phyloP scores from a whole-genome alignment of 1,140 invertebrate species.

The Stegodyphus dumicola region DNA sequence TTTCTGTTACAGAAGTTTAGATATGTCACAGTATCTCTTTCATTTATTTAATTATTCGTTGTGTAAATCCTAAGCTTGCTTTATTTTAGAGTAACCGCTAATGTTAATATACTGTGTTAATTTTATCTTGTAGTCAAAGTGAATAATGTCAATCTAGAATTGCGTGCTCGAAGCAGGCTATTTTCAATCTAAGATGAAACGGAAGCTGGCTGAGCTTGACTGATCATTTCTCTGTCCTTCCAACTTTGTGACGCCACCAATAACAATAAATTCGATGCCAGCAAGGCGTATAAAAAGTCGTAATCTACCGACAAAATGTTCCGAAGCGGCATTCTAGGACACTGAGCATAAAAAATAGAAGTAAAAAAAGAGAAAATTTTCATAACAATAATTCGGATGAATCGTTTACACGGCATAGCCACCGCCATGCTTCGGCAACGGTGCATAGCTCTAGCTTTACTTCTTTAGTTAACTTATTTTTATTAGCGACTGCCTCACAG shows the following conservation, averaged over 20 bases:
- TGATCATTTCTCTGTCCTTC: too few species aligned
- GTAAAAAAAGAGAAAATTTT: not conserved
- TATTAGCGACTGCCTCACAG: not conserved
- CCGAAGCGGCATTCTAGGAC: conserved; percentile 5
- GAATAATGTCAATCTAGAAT: too few species aligned
- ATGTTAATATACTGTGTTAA: too few species aligned
- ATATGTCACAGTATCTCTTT: too few species aligned
- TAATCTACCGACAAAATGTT: conserved; percentile 13
- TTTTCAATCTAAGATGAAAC: too few species aligned
- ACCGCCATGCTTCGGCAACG: not conserved
- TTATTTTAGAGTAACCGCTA: too few species aligned
- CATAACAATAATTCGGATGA: conserved; percentile 14
- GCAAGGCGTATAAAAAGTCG: not conserved
- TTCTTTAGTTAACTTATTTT: not conserved
- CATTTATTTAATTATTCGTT: too few species aligned
- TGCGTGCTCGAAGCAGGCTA: too few species aligned
- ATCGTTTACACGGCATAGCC: conserved; percentile 8
- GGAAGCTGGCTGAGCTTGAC: too few species aligned
- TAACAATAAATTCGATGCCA: not conserved
- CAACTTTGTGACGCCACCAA: not conserved
- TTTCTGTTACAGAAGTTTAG: too few species aligned
- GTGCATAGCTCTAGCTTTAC: not conserved
- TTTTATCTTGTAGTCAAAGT: too few species aligned
- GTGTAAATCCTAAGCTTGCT: too few species aligned
- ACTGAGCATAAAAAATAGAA: conserved; percentile 2